phyloP scores from a whole-genome alignment of 2,888 invertebrate genomes.

The Galeruca laticollis region DNA sequence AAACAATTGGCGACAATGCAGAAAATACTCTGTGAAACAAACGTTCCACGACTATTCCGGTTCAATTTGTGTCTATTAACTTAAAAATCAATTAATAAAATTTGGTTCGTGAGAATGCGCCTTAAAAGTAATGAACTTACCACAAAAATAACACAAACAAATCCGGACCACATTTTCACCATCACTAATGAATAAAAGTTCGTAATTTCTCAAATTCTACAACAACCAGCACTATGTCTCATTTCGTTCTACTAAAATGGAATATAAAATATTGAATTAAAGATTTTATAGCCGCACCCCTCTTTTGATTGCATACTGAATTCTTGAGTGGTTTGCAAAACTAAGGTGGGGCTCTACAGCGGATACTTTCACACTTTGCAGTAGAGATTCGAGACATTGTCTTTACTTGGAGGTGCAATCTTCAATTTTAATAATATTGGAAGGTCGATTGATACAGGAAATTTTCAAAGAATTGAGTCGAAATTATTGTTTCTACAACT shows the following conservation, averaged over 20 bases:
- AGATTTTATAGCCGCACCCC: slow-evolving; percentile 53
- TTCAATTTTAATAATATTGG: slow-evolving; percentile 3
- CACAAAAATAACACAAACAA: slow-evolving; percentile 20
- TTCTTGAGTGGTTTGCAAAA: slow-evolving; percentile 46
- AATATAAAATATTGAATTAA: slow-evolving; percentile 27
- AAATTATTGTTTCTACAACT: too few relatives aligned
- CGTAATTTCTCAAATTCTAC: neutral
- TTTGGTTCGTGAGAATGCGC: neutral
- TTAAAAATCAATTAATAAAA: neutral
- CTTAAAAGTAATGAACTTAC: slow-evolving; percentile 19
- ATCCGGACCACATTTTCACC: slow-evolving; percentile 27
- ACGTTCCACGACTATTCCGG: too few relatives aligned
- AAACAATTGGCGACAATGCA: too few relatives aligned
- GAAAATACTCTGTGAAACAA: too few relatives aligned
- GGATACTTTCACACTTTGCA: slow-evolving; percentile 44
- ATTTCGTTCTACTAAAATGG: slow-evolving; percentile 23
- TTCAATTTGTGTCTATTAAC: neutral
- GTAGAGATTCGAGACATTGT: slow-evolving; percentile 3
- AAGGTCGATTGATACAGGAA: neutral
- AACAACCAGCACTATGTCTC: slow-evolving; percentile 17
- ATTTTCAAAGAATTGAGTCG: neutral
- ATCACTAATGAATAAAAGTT: slow-evolving; percentile 12
- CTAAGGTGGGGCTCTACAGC: slow-evolving; percentile 39
- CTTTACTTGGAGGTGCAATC: slow-evolving; percentile 6
- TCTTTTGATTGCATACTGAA: slow-evolving; percentile 42